Conservation (phyloP, 2,888 invertebrate species). For the Cataglyphis livida region DNA sequence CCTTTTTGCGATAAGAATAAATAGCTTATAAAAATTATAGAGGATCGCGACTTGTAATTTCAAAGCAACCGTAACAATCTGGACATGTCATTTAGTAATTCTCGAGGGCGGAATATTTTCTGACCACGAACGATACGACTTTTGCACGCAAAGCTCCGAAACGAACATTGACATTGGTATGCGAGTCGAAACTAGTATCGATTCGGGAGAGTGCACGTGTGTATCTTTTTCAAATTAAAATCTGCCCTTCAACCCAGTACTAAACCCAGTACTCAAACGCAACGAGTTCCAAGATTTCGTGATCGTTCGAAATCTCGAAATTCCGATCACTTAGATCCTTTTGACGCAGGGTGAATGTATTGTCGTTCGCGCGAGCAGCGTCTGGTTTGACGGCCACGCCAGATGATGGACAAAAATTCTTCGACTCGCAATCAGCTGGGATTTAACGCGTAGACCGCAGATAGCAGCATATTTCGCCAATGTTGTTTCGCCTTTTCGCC, state of each 20-base stretch:
- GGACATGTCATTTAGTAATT: neutral
- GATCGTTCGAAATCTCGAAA: neutral
- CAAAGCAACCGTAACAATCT: neutral
- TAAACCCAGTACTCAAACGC: neutral
- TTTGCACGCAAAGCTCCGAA: neutral
- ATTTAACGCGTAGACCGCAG: constrained; percentile 43
- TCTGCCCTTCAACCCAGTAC: neutral
- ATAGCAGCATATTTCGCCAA: constrained; percentile 1
- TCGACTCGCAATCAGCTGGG: neutral
- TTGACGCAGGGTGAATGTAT: neutral
- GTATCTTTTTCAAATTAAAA: neutral
- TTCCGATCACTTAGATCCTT: neutral
- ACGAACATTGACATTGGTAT: neutral
- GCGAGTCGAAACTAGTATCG: neutral
- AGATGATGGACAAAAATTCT: constrained; percentile 28
- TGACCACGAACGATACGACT: neutral
- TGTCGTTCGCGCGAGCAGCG: neutral
- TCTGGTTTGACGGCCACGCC: neutral
- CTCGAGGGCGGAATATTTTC: neutral
- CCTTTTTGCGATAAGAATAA: neutral
- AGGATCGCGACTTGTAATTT: neutral
- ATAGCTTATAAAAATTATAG: neutral
- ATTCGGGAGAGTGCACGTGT: neutral
- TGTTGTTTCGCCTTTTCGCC: constrained; percentile 32
- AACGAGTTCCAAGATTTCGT: neutral